phyloP scores from a whole-genome alignment of 2,888 invertebrate species.

The Acleris literana region DNA sequence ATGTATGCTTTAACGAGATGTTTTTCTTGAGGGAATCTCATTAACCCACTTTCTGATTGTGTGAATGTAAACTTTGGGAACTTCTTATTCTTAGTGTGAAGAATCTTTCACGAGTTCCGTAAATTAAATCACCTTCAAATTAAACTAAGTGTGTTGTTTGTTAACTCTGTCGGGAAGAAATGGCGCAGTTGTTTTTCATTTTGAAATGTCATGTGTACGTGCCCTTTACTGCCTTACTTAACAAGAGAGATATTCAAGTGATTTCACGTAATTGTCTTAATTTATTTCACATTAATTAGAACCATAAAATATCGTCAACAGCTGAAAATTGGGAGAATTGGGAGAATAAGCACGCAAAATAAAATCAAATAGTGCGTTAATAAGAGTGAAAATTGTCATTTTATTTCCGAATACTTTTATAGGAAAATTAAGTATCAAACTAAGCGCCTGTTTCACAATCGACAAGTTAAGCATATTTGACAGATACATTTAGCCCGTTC shows the following conservation, averaged over 20 bases:
- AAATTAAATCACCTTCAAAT: constrained; percentile 69
- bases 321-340: neutral
- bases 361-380: neutral
- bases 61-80: constrained; percentile 79
- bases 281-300: constrained; percentile 31
- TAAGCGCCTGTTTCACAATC: too few species aligned
- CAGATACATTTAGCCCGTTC: too few species aligned
- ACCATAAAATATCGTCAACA: constrained; percentile 72
- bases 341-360: neutral
- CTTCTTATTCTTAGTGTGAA: constrained; percentile 70
- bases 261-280: neutral
- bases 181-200: constrained; percentile 21
- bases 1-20: constrained; percentile 83
- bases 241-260: constrained; percentile 5
- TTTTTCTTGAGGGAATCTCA: constrained; percentile 83
- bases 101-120: constrained; percentile 70
- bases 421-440: too few species aligned
- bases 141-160: constrained; percentile 47
- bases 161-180: constrained; percentile 21
- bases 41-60: constrained; percentile 82
- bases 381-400: neutral
- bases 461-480: too few species aligned
- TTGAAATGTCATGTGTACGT: constrained; percentile 14
- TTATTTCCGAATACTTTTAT: neutral
- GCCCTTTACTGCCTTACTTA: neutral